These are phyloP conservation scores for Bubo scandiacus DNA, from an alignment of 2,113 vertebrate genomes.

Conservation along the genomic window DNA sequence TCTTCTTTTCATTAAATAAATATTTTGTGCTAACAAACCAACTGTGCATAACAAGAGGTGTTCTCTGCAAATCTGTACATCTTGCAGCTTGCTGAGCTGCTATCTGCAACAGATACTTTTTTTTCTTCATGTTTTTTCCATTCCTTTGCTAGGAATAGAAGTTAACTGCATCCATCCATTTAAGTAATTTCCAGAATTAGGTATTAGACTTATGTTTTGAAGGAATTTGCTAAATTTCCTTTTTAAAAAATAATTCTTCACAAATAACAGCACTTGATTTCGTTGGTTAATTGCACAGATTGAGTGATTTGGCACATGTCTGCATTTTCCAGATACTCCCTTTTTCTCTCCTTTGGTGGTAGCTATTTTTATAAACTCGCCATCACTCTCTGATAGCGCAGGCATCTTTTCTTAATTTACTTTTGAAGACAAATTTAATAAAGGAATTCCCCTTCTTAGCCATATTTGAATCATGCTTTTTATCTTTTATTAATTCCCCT, in stretches of 20 bases:
- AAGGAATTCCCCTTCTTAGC: constrained; percentile 62
- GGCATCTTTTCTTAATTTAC: constrained; percentile 57
- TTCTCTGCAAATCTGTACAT: neutral
- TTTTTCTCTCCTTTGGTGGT: neutral
- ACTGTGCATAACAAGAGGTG: neutral
- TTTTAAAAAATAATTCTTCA: neutral
- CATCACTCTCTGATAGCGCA: constrained; percentile 7
- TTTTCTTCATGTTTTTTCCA: neutral
- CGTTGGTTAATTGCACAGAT: constrained; percentile 62
- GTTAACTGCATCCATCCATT: constrained; percentile 12
- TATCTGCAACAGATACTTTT: neutral
- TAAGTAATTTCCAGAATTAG: constrained; percentile 22
- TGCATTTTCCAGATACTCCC: constrained; percentile 52
- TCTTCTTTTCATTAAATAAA: constrained; percentile 38
- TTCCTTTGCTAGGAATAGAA: constrained; percentile 2
- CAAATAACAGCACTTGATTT: constrained; percentile 49
- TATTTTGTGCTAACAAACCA: neutral
- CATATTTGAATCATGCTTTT: constrained; percentile 32
- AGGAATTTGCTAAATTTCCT: constrained; percentile 25
- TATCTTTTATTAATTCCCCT: constrained; percentile 49
- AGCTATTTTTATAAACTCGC: constrained; percentile 59
- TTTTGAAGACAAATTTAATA: constrained; percentile 64
- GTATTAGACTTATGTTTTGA: constrained; percentile 10
- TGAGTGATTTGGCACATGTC: constrained; percentile 55
- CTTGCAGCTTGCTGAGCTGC: constrained; percentile 8